Evolutionary conservation across 23 tunicate species (phyloP).

Genomic region (Ciona savignyi): DNA sequence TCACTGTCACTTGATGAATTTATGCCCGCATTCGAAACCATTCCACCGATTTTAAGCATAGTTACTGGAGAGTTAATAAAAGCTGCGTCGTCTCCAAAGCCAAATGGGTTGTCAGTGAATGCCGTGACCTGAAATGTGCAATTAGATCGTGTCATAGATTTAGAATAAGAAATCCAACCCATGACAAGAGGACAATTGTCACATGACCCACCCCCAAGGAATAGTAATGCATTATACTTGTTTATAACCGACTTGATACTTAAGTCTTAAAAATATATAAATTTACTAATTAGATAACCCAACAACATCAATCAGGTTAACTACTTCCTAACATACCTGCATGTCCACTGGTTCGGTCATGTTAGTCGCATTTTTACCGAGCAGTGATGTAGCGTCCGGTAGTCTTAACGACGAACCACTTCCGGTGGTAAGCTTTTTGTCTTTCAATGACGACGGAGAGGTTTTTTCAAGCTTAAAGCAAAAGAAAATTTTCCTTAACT

Average conservation of each 20-base stretch:
- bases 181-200: too few relatives aligned
- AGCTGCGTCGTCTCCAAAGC: constrained; percentile 95
- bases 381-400: constrained; percentile 38
- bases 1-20: not conserved
- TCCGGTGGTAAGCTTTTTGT: constrained; percentile 23
- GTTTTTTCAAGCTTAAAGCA: constrained; percentile 60
- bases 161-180: too few relatives aligned
- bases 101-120: constrained; percentile 83
- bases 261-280: too few relatives aligned
- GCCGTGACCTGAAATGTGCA: constrained; percentile 50
- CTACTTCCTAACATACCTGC: constrained; percentile 30
- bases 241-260: too few relatives aligned
- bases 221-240: too few relatives aligned
- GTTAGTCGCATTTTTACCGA: constrained; percentile 73
- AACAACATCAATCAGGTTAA: too few relatives aligned
- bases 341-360: constrained; percentile 53
- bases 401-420: constrained; percentile 72
- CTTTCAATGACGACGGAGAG: constrained; percentile 26
- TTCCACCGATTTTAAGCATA: constrained; percentile 66
- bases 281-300: too few relatives aligned
- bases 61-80: constrained; percentile 90
- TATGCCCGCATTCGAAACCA: not conserved
- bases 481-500: too few relatives aligned
- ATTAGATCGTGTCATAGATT: too few relatives aligned
- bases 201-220: too few relatives aligned